A percentile compares a stretch with the other conserved stretches of the same genome.
Evolutionary conservation across 2,888 invertebrate genomes (phyloP).

Genomic region (Xylophagus ater): DNA sequence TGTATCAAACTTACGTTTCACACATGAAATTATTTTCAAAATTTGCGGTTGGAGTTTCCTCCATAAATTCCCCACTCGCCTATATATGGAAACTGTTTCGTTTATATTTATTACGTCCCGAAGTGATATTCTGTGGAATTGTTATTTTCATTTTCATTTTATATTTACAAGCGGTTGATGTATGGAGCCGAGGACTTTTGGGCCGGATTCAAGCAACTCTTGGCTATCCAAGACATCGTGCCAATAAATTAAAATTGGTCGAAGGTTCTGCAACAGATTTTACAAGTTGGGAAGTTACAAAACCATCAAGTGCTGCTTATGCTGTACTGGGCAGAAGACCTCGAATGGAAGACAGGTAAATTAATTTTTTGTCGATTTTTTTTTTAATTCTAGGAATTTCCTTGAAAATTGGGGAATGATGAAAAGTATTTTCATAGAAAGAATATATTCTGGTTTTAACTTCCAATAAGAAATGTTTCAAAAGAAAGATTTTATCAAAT

Average conservation of each 20-base stretch:
- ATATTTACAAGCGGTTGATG: conserved; percentile 72
- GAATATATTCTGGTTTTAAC: no score
- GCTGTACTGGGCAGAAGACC: conserved; percentile 83
- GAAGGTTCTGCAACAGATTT: conserved; percentile 37
- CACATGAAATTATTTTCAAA: conserved; percentile 78
- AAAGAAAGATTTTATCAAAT: no score
- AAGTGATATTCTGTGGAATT: conserved; percentile 61
- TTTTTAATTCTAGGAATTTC: no score
- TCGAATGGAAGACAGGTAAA: conserved; percentile 81
- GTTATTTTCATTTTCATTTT: conserved; percentile 60
- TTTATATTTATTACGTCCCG: conserved; percentile 67
- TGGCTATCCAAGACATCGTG: conserved; percentile 27
- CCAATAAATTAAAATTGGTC: conserved; percentile 25
- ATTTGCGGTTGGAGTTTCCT: conserved; percentile 63
- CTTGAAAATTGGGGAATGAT: no score
- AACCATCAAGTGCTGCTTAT: conserved; percentile 69
- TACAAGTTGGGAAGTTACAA: conserved; percentile 65
- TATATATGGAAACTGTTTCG: conserved; percentile 71
- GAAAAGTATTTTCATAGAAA: no score
- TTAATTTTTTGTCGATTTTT: conserved; percentile 6
- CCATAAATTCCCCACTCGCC: conserved; percentile 58
- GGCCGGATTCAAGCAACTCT: conserved; percentile 39
- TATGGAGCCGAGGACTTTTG: conserved; percentile 67
- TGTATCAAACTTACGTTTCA: conserved; percentile 77
- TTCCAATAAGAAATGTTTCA: no score